Conservation (phyloP, 2,797 vertebrate species). For the Apogon hyalosoma region DNA sequence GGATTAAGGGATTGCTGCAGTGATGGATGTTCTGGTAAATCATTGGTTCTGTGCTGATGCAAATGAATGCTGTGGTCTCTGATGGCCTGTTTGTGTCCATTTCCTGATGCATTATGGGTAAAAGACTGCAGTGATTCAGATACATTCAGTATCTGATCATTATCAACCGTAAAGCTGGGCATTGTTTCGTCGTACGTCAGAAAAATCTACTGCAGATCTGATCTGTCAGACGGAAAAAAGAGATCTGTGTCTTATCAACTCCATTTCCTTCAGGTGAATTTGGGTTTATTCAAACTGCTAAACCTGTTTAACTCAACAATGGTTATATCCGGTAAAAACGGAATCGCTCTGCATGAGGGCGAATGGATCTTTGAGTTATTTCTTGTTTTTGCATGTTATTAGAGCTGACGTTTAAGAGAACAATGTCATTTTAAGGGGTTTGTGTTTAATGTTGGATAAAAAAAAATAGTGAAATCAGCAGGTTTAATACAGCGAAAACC, state of each 20-base stretch:
- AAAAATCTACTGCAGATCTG: neutral
- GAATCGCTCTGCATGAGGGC: neutral
- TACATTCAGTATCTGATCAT: too few relatives aligned
- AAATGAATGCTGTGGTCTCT: conserved; percentile 6
- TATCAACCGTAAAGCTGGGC: neutral
- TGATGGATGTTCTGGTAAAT: neutral
- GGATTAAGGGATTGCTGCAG: neutral
- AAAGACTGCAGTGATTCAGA: conserved; percentile 25
- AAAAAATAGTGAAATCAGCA: neutral
- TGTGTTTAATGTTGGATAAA: neutral
- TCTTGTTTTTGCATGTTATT: conserved; percentile 17
- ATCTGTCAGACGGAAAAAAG: neutral
- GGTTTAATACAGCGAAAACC: neutral
- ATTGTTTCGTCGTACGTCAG: neutral
- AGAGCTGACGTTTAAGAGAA: neutral
- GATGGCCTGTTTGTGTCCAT: conserved; percentile 30
- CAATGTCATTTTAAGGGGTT: too few relatives aligned
- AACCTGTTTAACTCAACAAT: neutral
- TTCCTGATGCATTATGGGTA: conserved; percentile 50
- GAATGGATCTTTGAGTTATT: conserved; percentile 9
- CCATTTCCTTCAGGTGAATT: conserved; percentile 8
- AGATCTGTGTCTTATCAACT: conserved; percentile 1
- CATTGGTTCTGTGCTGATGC: neutral
- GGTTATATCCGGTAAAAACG: neutral
- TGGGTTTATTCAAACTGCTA: neutral